Conservation (phyloP, 2,888 invertebrate genomes). For the Gerris lacustris region DNA sequence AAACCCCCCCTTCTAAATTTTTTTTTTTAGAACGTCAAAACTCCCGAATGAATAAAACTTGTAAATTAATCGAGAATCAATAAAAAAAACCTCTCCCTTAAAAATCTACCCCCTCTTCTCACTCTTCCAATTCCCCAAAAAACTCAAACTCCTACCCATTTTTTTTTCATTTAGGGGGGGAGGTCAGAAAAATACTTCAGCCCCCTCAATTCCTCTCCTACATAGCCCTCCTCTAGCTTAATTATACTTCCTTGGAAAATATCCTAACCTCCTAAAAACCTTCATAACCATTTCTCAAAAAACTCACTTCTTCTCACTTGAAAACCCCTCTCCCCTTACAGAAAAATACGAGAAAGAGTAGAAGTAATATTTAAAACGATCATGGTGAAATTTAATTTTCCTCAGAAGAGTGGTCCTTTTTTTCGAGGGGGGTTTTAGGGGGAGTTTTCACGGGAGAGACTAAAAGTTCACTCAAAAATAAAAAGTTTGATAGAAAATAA, state of each 20-base stretch:
- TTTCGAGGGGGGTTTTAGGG: too few species aligned
- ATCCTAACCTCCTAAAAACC: not conserved
- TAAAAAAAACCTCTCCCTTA: not conserved
- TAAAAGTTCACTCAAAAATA: not conserved
- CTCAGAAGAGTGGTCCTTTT: not conserved
- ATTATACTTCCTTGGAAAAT: conserved; percentile 1
- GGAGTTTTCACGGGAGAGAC: not conserved
- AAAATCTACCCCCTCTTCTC: not conserved
- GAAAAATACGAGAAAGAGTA: not conserved
- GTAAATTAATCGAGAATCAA: conserved; percentile 1
- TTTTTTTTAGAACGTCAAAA: not conserved
- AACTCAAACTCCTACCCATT: not conserved
- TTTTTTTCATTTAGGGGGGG: not conserved
- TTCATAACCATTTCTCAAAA: conserved; percentile 1
- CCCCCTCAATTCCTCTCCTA: too few species aligned
- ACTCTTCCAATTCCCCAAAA: not conserved
- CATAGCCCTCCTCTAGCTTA: too few species aligned
- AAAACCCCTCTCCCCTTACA: too few species aligned
- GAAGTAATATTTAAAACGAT: conserved; percentile 1
- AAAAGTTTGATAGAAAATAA: too few species aligned
- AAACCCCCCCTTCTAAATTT: not conserved
- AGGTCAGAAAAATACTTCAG: not conserved
- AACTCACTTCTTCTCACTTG: too few species aligned
- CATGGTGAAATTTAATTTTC: not conserved
- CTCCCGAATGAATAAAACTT: conserved; percentile 1